Evolutionary conservation across 2,888 invertebrate genomes (phyloP), one percentile per base, ranked within the genome.

Genomic region (Mactromeris polynyma): DNA sequence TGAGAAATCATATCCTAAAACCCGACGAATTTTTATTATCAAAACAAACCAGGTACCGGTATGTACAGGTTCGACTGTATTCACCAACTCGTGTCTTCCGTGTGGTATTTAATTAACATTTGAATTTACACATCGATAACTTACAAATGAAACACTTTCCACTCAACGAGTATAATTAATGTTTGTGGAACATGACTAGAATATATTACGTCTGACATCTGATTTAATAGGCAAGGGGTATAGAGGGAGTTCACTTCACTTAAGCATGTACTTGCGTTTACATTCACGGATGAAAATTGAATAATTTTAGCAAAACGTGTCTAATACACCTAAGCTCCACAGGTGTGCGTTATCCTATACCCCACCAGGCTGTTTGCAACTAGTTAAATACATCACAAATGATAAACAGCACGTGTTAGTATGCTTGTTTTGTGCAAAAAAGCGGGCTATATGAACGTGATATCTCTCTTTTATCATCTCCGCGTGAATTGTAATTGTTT

Each of bases 181-280:
- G 85, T 86, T 89, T 89, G 84, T 73, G n/a, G 73, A 64, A 77
- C 89, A 51, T 86, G 89, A 83, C 84, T 84, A 38, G 89, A 86
- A 89, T 89, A 86, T 84, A 89, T 89, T 89, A 69, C 78, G 77
- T 40, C 42, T 84, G 84, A 78, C 84, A 84, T 6, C 77, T 84
- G 78, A 84, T 84, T 84, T 78, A 38, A 51, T 36, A 77, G 36
- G 84, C 19, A 17, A 31, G 33, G 84, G 84, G 46, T 54, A 84
- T 46, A 54, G 36, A 77, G 77, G 33, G 38, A 51, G 84, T 54
- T 84, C 77, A 84, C 51, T 42, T 84, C 78, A 84, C 36, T 78
- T 78, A 54, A 78, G 77, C 78, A 84, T 84, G 84, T n/a, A 54
- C 84, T 73, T 46, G 83, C 73, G 83, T 83, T 83, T 83, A 73